These are phyloP conservation scores for Neogobius melanostomus DNA, from an alignment of 2,113 vertebrate species.

Conservation along the genomic window DNA sequence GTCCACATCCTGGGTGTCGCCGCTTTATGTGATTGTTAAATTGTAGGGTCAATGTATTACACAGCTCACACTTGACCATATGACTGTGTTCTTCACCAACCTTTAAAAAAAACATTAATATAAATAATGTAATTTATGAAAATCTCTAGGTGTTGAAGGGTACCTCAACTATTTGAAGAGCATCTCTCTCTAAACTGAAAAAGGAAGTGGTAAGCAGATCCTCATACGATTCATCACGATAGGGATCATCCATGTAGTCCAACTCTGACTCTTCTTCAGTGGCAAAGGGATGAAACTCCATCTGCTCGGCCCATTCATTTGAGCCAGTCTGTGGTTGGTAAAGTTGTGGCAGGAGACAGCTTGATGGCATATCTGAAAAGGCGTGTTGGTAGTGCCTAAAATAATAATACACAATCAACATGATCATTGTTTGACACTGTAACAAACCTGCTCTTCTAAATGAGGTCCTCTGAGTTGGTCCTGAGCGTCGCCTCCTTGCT, in stretches of 20 bases:
- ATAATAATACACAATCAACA: not conserved
- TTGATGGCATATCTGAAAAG: slow-evolving; percentile 73
- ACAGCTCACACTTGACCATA: slow-evolving; percentile 83
- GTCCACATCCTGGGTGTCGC: slow-evolving; percentile 81
- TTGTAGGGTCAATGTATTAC: slow-evolving; percentile 78
- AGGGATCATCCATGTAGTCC: slow-evolving; percentile 81
- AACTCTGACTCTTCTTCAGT: slow-evolving; percentile 79
- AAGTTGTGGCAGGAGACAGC: slow-evolving; percentile 68
- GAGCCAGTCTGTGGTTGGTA: slow-evolving; percentile 69
- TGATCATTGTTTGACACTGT: not conserved
- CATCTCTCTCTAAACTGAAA: slow-evolving; percentile 77
- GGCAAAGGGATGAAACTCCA: slow-evolving; percentile 76
- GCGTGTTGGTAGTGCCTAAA: not conserved
- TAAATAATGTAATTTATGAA: not conserved
- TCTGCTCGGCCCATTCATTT: slow-evolving; percentile 76
- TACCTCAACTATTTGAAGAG: slow-evolving; percentile 80
- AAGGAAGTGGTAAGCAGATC: slow-evolving; percentile 80
- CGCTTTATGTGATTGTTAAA: slow-evolving; percentile 82
- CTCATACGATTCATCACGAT: slow-evolving; percentile 79
- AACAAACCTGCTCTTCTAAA: slow-evolving; percentile 76
- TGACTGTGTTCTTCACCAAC: slow-evolving; percentile 75
- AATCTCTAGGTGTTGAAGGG: not conserved
- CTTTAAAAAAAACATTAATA: slow-evolving; percentile 31
- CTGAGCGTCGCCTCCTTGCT: slow-evolving; percentile 75
- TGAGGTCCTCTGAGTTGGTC: slow-evolving; percentile 73